phyloP scores from a whole-genome alignment of 2,797 vertebrate genomes.

The Catostomus latipinnis region DNA sequence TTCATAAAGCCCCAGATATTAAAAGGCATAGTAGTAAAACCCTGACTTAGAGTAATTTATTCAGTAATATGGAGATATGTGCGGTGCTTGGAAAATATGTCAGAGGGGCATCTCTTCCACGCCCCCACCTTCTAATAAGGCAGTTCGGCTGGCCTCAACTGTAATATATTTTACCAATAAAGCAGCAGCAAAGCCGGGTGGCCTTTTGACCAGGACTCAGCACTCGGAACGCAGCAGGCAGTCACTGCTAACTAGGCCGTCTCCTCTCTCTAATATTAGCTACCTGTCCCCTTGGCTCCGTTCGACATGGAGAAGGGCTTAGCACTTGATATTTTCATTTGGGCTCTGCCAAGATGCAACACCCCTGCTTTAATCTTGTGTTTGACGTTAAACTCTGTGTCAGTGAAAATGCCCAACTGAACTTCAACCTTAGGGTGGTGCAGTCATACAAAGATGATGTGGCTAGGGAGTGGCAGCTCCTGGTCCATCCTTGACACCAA shows the following conservation, averaged over 20 bases:
- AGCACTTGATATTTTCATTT: slow-evolving; percentile 92
- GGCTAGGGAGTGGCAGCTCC: slow-evolving; percentile 69
- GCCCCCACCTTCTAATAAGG: slow-evolving; percentile 78
- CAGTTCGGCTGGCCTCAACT: slow-evolving; percentile 69
- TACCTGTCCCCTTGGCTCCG: slow-evolving; percentile 83
- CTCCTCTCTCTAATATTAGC: slow-evolving; percentile 82
- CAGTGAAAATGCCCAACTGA: slow-evolving; percentile 89
- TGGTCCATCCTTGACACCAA: slow-evolving; percentile 81
- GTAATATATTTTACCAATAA: too few relatives aligned
- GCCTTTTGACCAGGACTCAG: slow-evolving; percentile 60
- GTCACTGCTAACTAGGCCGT: slow-evolving; percentile 81
- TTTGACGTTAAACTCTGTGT: slow-evolving; percentile 87
- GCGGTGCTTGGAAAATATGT: slow-evolving; percentile 69
- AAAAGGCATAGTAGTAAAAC: slow-evolving; percentile 63
- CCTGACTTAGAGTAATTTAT: slow-evolving; percentile 70
- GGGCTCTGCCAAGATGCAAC: slow-evolving; percentile 84
- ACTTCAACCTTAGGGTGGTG: slow-evolving; percentile 84
- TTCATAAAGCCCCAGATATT: slow-evolving; percentile 62
- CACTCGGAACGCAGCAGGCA: slow-evolving; percentile 73
- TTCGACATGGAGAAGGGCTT: slow-evolving; percentile 77
- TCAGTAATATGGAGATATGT: slow-evolving; percentile 77
- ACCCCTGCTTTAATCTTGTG: slow-evolving; percentile 89
- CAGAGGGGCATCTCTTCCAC: slow-evolving; percentile 75
- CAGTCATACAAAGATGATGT: slow-evolving; percentile 82
- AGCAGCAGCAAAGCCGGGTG: too few relatives aligned